Evolutionary conservation across 2,888 invertebrate genomes (phyloP), one percentile per base, ranked within the genome.

Genomic region (Morinoia aosen): DNA sequence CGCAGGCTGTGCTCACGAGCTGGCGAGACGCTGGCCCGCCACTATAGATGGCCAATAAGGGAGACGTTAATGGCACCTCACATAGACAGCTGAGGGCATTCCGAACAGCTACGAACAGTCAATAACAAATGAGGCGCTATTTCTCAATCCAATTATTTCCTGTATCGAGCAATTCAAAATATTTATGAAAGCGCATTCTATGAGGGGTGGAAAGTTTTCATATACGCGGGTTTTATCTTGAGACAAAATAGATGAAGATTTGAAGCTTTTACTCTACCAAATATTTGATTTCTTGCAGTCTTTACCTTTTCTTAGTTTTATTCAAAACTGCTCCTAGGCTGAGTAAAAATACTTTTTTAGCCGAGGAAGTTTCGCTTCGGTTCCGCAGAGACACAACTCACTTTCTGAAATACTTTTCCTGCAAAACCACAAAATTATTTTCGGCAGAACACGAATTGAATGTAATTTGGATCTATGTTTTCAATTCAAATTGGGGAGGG

Each of bases 31-130:
- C 76, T 76, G 0, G 76, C 25, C 76, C 33, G 10, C 76, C 76
- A 1, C 25, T 10, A 76, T 33, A 76, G 25, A 76, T 33, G 76
- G 76, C 25, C 76, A 76, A 76, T 76, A 76, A 76, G 76, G 25
- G 76, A 8, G 76, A 76, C 76, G 7, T 76, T 76, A 76, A 76
- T 76, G 25, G 76, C 25, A 19, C 76, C 76, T 76, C 25, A 33
- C 76, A 76, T 76, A 25, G 76, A 76, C 76, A 76, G 25, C 76
- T 76, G 76, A 76, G 76, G 76, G 76, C 76, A 76, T 76, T 76
- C 76, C 76, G 25, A 76, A 76, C 76, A 76, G 19, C 25, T 76
- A 19, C 76, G 76, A 76, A 76, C 76, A 19, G 25, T 76, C 76
- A 76, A 76, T 76, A 76, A 76, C 33, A 76, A 76, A 76, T 33